Conservation (phyloP, 2,888 invertebrate species). For the Sinotaia quadrata region DNA sequence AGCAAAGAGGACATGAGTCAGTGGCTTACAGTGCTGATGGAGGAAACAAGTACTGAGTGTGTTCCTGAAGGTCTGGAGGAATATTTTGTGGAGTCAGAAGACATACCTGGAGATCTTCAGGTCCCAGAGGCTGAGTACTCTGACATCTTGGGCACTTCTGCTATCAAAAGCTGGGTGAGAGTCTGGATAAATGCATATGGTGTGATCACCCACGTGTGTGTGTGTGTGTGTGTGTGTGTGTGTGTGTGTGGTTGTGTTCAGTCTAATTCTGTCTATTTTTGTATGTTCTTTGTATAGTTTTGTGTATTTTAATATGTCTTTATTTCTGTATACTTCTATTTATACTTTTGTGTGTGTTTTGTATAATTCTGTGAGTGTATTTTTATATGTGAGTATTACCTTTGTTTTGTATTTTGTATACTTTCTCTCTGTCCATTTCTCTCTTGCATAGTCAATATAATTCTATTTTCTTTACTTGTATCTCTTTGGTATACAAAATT, state of each 20-base stretch:
- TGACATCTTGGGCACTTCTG: conserved; percentile 35
- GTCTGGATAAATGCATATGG: not conserved
- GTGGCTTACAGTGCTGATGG: conserved; percentile 60
- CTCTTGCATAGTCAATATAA: too few relatives aligned
- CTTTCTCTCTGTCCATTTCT: too few relatives aligned
- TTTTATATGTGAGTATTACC: not conserved
- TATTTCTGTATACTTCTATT: too few relatives aligned
- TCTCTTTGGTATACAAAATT: too few relatives aligned
- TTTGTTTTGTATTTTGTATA: too few relatives aligned
- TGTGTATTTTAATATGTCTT: not conserved
- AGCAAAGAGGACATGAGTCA: conserved; percentile 53
- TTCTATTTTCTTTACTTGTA: too few relatives aligned
- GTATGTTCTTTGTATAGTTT: not conserved
- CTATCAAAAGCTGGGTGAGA: conserved; percentile 37
- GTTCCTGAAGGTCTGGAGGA: conserved; percentile 59
- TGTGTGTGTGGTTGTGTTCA: too few relatives aligned
- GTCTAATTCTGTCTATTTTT: too few relatives aligned
- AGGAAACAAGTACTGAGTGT: conserved; percentile 50
- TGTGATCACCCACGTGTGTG: too few relatives aligned
- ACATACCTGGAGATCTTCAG: conserved; percentile 35
- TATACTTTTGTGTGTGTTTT: too few relatives aligned
- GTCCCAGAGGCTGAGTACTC: conserved; percentile 14
- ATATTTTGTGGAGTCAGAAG: conserved; percentile 48
- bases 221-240: too few relatives aligned
- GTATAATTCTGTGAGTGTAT: not conserved